These are phyloP conservation scores for Drosophila buzzatii DNA, from an alignment of 2,888 invertebrate species.

Conservation along the genomic window DNA sequence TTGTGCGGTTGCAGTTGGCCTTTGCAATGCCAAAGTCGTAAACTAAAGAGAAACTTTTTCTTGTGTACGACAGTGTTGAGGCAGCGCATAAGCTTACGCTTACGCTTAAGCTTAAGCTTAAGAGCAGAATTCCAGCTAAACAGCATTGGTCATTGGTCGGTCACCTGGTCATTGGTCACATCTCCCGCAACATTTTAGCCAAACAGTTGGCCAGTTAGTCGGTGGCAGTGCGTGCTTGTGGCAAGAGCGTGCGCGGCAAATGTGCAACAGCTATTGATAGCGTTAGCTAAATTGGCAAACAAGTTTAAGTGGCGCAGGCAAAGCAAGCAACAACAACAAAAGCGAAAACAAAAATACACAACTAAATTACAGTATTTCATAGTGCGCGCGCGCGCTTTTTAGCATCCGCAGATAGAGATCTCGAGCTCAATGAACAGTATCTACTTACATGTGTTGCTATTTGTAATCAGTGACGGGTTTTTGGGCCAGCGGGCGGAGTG, in stretches of 20 bases:
- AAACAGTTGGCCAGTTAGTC: conserved; percentile 20
- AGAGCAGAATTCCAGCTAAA: conserved; percentile 52
- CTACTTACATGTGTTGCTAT: conserved; percentile 30
- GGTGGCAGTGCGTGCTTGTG: conserved; percentile 49
- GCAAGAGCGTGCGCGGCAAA: conserved; percentile 55
- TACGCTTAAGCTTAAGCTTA: conserved; percentile 18
- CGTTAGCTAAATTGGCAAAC: conserved; percentile 66
- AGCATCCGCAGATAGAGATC: conserved; percentile 15
- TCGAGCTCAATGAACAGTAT: conserved; percentile 15
- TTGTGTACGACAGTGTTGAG: conserved; percentile 40
- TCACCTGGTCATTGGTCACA: conserved; percentile 35
- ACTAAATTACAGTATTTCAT: conserved; percentile 56
- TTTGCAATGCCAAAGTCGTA: conserved; percentile 51
- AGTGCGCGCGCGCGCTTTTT: conserved; percentile 23
- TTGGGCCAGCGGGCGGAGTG: not conserved
- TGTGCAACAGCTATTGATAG: conserved; percentile 26
- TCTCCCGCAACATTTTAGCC: conserved; percentile 5
- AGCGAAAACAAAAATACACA: not conserved
- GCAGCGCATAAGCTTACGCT: conserved; percentile 20
- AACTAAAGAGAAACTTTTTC: conserved; percentile 56
- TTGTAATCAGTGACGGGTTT: conserved; percentile 40
- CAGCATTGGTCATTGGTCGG: conserved; percentile 51
- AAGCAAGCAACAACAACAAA: conserved; percentile 1
- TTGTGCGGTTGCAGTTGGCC: conserved; percentile 48
- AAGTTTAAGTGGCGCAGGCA: conserved; percentile 39